Conservation (phyloP, 2,113 vertebrate species). For the Globicephala melas region DNA sequence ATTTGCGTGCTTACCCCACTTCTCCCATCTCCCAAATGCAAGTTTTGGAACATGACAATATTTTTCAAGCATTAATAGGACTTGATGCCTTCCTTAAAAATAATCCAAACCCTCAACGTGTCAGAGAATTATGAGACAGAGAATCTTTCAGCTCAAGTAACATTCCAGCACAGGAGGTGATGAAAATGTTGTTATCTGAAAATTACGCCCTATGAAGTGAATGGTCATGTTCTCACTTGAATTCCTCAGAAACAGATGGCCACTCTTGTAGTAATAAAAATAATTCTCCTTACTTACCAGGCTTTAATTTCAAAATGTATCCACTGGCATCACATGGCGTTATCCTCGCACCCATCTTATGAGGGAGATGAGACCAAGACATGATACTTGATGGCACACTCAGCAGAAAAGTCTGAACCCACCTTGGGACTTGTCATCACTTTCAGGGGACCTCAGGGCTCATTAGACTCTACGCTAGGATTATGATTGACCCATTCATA, state of each 20-base stretch:
- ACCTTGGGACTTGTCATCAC: background rate
- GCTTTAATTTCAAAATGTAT: constrained; percentile 45
- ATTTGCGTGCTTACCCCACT: background rate
- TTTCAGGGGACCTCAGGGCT: background rate
- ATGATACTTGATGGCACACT: background rate
- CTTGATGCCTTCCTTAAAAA: constrained; percentile 48
- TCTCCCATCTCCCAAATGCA: constrained; percentile 7
- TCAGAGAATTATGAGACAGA: constrained; percentile 43
- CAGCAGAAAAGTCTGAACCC: background rate
- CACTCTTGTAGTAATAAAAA: constrained; percentile 54
- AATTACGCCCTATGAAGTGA: constrained; percentile 46
- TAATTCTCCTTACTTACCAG: constrained; percentile 47
- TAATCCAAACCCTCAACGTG: constrained; percentile 39
- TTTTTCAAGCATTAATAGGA: constrained; percentile 47
- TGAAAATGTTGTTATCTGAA: constrained; percentile 52
- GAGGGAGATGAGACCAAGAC: background rate
- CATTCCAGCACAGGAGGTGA: background rate
- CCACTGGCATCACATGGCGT: constrained; percentile 21
- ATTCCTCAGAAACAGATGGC: constrained; percentile 61
- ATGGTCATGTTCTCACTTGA: constrained; percentile 58
- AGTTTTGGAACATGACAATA: constrained; percentile 9
- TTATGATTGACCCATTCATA: background rate
- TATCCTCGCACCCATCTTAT: background rate
- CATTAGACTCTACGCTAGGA: background rate
- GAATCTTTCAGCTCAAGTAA: constrained; percentile 35